Base-by-base conservation (phyloP, 2,113 vertebrate species). In the Hydrochoerus hydrochaeris region DNA sequence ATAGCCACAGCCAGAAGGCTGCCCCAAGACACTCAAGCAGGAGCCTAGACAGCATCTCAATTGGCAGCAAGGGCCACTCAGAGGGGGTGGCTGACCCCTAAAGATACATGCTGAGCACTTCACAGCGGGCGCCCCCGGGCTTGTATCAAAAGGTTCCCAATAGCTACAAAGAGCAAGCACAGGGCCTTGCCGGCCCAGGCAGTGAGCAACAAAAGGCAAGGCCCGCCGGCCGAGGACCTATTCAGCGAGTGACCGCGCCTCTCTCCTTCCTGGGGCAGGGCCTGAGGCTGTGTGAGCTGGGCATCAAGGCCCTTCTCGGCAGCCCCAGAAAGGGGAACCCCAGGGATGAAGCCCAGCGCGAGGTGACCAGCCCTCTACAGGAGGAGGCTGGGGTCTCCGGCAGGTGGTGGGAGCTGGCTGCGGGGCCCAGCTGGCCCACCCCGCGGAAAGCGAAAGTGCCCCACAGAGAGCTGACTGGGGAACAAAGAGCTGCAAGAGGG, bases 381-480 rank as follows among this genome's bases (percentile, higher is more conserved):
- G 24, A 54, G 57, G 60, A 35, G 30, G 32, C 54, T 38, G 58
- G n/a, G 81, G 35, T 52, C 24, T 26, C 28, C 41, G n/a, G 46
- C 22, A 49, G 46, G 82, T 52, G 46, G 78, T 60, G 60, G 54
- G 60, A 65, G 17, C 41, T 28, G 44, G 41, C 41, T 0, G 41
- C 2, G 26, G 41, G 49, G 46, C 46, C 41, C 58, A 63, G 16
- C 85, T 16, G 2, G 22, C 63, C 65, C 12, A 44, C 60, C 28
- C 87, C 16, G 44, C 6, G n/a, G 75, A 75, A 96, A 94, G 87
- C 58, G 91, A 90, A 96, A 94, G 91, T 75, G 88, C 44, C 54
- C 44, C 75, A 9, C 7, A 63, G 62, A 78, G 24, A 52, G 24
- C 35, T 54, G 60, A 85, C 44, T 63, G 60, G 26, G 54, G 60